A percentile compares a stretch with the other conserved stretches of the same genome.
Conservation (phyloP, 2,113 vertebrate genomes). For the Ursus arctos region DNA sequence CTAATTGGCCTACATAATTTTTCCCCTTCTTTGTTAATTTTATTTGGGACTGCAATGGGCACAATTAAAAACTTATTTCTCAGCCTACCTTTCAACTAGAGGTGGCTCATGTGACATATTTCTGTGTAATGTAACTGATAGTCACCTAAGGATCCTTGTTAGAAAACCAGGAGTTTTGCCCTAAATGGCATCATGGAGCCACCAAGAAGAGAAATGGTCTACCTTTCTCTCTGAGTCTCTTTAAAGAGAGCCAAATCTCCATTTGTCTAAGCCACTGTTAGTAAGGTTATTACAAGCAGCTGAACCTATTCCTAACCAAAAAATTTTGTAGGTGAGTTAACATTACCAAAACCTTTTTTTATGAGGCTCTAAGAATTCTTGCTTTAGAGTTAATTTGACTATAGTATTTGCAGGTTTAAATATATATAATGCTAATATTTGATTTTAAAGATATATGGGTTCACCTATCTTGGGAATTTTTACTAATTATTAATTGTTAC, state of each 20-base stretch:
- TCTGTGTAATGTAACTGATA: background rate
- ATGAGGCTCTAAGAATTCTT: background rate
- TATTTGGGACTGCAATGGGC: background rate
- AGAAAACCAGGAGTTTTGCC: background rate
- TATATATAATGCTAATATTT: background rate
- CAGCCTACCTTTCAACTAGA: background rate
- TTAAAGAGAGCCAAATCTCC: background rate
- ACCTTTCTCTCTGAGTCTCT: background rate
- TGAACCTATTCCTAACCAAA: background rate
- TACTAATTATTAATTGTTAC: slow-evolving; percentile 6
- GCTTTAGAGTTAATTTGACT: background rate
- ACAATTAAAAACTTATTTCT: slow-evolving; percentile 30
- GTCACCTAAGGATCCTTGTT: background rate
- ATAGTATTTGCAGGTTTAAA: background rate
- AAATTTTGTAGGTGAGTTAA: background rate
- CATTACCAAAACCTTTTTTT: slow-evolving; percentile 10
- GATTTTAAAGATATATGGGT: background rate
- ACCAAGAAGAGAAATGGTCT: background rate
- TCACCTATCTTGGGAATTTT: background rate
- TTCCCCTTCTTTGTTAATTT: background rate
- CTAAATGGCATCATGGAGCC: background rate
- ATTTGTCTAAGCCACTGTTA: background rate
- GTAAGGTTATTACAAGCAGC: background rate
- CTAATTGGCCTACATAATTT: background rate
- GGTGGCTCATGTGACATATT: background rate